These are phyloP conservation scores for Onychostoma macrolepis DNA, from an alignment of 2,113 vertebrate genomes.

Conservation along the genomic window DNA sequence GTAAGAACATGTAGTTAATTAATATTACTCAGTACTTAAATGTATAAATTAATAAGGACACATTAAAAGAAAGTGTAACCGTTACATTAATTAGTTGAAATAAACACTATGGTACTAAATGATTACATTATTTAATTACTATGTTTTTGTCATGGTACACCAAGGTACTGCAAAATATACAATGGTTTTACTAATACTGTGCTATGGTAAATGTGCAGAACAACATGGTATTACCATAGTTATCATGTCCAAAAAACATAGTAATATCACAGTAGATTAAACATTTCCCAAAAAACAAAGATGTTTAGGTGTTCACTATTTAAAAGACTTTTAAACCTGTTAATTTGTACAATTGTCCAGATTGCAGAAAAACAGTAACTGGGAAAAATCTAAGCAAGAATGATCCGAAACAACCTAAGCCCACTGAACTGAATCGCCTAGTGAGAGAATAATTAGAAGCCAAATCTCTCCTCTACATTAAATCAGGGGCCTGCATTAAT, in stretches of 20 bases:
- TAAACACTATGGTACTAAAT: not conserved
- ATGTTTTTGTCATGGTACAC: not conserved
- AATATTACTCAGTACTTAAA: too few species aligned
- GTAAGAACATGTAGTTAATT: too few species aligned
- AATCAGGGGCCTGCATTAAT: slow-evolving; percentile 70
- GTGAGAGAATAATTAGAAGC: slow-evolving; percentile 68
- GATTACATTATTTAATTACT: not conserved
- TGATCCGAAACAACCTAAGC: slow-evolving; percentile 46
- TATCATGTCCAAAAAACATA: not conserved
- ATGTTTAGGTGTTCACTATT: not conserved
- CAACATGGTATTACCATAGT: not conserved
- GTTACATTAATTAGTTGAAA: not conserved
- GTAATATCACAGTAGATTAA: not conserved
- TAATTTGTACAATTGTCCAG: slow-evolving; percentile 32
- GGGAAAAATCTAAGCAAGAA: slow-evolving; percentile 34
- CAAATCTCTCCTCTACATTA: slow-evolving; percentile 65
- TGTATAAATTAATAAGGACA: too few species aligned
- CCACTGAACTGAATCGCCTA: slow-evolving; percentile 58
- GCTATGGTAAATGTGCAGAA: not conserved
- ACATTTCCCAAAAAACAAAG: not conserved
- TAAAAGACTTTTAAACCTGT: slow-evolving; percentile 25
- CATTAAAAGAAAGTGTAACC: too few species aligned
- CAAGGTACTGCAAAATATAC: not conserved
- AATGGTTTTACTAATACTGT: not conserved
- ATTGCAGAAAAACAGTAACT: slow-evolving; percentile 24